A percentile compares a stretch with the other conserved stretches of the same genome.
These are phyloP conservation scores for Xenopus borealis DNA, from an alignment of 2,113 vertebrate genomes.

Conservation along the genomic window DNA sequence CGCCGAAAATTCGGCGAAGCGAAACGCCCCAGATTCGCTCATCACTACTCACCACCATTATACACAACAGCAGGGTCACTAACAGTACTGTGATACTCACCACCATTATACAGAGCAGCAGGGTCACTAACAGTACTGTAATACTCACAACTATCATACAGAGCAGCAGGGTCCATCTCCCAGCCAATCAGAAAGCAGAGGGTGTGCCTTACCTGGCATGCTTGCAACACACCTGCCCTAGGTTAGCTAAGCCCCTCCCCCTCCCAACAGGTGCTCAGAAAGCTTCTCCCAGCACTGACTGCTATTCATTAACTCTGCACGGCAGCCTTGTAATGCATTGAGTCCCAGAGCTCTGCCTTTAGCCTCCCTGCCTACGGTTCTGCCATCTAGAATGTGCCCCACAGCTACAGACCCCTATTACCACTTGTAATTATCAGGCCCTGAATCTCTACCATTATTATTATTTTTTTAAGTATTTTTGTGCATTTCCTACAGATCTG, in stretches of 20 bases:
- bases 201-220: not conserved
- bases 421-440: not conserved
- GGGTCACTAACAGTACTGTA: too few species aligned
- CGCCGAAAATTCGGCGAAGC: too few species aligned
- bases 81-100: too few species aligned
- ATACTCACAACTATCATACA: too few species aligned
- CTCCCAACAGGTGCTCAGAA: slow-evolving; percentile 17
- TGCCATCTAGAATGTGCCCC: not conserved
- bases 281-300: not conserved
- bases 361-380: not conserved
- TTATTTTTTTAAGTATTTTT: not conserved
- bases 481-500: too few species aligned
- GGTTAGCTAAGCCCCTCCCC: not conserved
- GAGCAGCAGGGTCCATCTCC: too few species aligned
- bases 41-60: too few species aligned
- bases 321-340: not conserved
- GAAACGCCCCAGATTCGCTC: too few species aligned
- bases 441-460: not conserved
- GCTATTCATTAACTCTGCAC: not conserved
- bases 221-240: slow-evolving; percentile 1
- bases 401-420: not conserved
- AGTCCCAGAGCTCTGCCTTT: not conserved
- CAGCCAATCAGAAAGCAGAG: slow-evolving; percentile 9
- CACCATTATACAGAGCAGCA: too few species aligned
- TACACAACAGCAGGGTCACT: too few species aligned